Percentiles rank a stretch among this genome's conserved stretches.
These are phyloP conservation scores for Lasioglossum pauxillum DNA, from an alignment of 2,888 invertebrate species.

Conservation along the genomic window DNA sequence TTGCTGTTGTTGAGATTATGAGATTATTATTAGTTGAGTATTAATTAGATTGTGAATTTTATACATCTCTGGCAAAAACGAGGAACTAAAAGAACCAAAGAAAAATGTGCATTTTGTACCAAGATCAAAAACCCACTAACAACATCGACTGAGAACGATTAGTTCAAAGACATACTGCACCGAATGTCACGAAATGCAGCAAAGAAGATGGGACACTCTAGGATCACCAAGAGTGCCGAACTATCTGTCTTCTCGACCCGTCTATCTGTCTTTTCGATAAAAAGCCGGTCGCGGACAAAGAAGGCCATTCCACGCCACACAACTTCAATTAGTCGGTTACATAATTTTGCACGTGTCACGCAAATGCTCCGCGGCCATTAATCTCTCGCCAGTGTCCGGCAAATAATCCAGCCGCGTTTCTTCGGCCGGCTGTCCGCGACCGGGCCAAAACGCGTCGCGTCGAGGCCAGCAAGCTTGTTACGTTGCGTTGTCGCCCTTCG, in stretches of 20 bases:
- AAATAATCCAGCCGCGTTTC: slow-evolving; percentile 55
- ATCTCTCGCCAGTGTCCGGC: slow-evolving; percentile 50
- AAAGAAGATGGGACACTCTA: background rate
- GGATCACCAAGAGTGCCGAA: background rate
- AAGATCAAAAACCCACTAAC: too few relatives aligned
- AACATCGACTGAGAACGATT: background rate
- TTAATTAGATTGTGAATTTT: background rate
- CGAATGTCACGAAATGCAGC: background rate
- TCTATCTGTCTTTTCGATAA: slow-evolving; percentile 22
- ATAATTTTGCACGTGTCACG: slow-evolving; percentile 56
- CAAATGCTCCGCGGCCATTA: slow-evolving; percentile 51
- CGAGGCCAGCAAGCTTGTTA: slow-evolving; percentile 42
- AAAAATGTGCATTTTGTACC: too few relatives aligned
- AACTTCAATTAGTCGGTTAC: slow-evolving; percentile 56
- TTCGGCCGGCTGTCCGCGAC: slow-evolving; percentile 44
- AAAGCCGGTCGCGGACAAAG: slow-evolving; percentile 28
- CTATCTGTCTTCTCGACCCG: background rate
- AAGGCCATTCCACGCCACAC: slow-evolving; percentile 43
- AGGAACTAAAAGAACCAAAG: background rate
- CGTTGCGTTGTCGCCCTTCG: slow-evolving; percentile 18
- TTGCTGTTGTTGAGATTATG: background rate
- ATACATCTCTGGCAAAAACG: background rate
- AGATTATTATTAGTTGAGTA: background rate
- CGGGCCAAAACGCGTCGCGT: slow-evolving; percentile 33
- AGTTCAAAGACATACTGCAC: background rate